Evolutionary conservation across 1,140 invertebrate genomes (phyloP), one percentile per base, ranked within the genome.

Genomic region (Oryzaephilus surinamensis): DNA sequence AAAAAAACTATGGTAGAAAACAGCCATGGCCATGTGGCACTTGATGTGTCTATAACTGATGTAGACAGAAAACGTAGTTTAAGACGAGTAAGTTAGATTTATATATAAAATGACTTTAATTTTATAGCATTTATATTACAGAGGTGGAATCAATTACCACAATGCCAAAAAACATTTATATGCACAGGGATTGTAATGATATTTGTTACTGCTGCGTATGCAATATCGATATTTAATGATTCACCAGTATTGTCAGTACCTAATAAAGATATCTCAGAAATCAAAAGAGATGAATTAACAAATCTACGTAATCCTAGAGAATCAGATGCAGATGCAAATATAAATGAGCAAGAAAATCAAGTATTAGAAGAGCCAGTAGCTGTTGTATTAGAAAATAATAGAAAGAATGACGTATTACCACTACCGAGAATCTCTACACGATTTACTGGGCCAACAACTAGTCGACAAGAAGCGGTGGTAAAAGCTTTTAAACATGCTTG

Each of bases 401-500:
- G 45, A 27, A 45, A 23, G 32, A 52, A 56, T 17, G 46, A 55
- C 31, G 49, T 55, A 11, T 21, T 45, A 2, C 26, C 40, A 21
- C 51, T 51, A 13, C 48, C 53, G 3, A 49, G 32, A 34, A 14
- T 28, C 13, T 4, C 39, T 28, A 46, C 36, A 23, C 55, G 59
- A 36, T 65, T 72, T 51, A 44, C 53, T 76, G 84, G 81, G 1
- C 79, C 86, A 6, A 70, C 73, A 42, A 93, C 89, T 62, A 67
- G 76, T 13, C 69, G 79, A 10, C 90, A 95, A 62, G 64, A 67
- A 50, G 84, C 84, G 6, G 78, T 97, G 11, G 79, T 92, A 1
- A 72, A 76, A 14, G 90, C 89, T 12, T 90, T 95, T 50, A 76
- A 75, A 52, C 87, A 94, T 66, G 91, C 93, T 0, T 97, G 93